A percentile compares a stretch with the other conserved stretches of the same genome.
phyloP scores from a whole-genome alignment of 2,888 invertebrate genomes.

The Boloria euphrosyne region DNA sequence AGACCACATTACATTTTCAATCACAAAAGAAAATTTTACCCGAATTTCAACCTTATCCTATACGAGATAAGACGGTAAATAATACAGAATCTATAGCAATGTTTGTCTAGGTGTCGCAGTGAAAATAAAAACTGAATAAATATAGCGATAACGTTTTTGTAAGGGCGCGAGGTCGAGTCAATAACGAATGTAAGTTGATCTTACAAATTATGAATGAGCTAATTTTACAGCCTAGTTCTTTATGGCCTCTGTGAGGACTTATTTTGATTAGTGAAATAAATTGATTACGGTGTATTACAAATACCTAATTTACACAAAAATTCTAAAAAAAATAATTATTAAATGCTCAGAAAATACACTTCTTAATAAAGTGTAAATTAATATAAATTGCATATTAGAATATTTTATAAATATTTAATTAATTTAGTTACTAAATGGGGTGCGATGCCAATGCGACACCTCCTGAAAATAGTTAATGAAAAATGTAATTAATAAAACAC shows the following conservation, averaged over 20 bases:
- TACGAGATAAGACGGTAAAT: slow-evolving; percentile 30
- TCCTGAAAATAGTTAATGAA: no score
- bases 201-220: slow-evolving; percentile 41
- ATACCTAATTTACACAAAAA: background rate
- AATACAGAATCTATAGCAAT: slow-evolving; percentile 26
- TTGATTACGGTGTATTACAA: background rate
- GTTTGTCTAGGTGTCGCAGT: slow-evolving; percentile 66
- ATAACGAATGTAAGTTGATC: slow-evolving; percentile 62
- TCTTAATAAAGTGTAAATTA: no score
- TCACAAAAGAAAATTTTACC: slow-evolving; percentile 38
- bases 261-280: background rate
- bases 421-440: no score
- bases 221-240: slow-evolving; percentile 48
- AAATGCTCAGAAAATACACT: no score
- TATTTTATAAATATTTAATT: no score
- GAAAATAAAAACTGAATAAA: slow-evolving; percentile 81
- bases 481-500: no score
- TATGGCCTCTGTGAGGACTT: slow-evolving; percentile 47
- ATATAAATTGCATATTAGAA: no score
- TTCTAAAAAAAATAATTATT: background rate
- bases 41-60: slow-evolving; percentile 44
- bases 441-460: no score
- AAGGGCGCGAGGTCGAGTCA: slow-evolving; percentile 76
- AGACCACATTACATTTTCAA: slow-evolving; percentile 57
- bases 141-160: slow-evolving; percentile 76